Evolutionary conservation across 2,888 invertebrate genomes (phyloP), one percentile per base, ranked within the genome.

Genomic region (Palloptera scutellata): DNA sequence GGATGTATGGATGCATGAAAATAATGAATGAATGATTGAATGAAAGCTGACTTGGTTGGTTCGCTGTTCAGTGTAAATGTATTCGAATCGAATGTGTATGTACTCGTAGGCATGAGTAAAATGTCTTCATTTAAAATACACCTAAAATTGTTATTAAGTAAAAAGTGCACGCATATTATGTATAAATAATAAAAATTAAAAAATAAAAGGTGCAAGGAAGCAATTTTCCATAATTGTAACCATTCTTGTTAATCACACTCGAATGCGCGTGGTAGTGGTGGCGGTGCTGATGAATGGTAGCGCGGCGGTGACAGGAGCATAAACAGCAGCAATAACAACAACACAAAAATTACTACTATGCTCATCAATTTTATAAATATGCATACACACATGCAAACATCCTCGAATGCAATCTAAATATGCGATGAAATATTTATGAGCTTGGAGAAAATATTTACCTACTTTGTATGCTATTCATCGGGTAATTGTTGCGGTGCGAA

Each of bases 211-310:
- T 82, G 78, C 79, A 82, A 82, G 80, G 79, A 82, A 82, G 73
- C 82, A 77, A 82, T 82, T 82, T 81, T 69, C 75, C 69, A 75
- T 83, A 83, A 83, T 83, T 80, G 81, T 78, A 72, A 76, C 78
- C 75, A 82, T 78, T 81, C 79, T 79, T 79, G 81, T 79, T 81
- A 79, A 79, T 78, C 74, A 74, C 74, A 75, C 70, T 66, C 58
- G 19, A 43, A 12, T 59, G 52, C 17, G 52, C 42, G 48, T 58
- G 30, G 30, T 30, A 4, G 30, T 30, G 2, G 30, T 30, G 30
- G 58, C 19, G 19, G 30, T 42, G 15, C 10, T 41, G 59, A 45
- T 63, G 42, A 71, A 59, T 54, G 55, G 70, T 48, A 62, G 2
- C 5, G 59, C 60, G 13, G 10, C 10, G 48, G n/a, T n/a, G 48